Evolutionary conservation across 2,888 invertebrate genomes (phyloP), one percentile per base, ranked within the genome.

Genomic region (Leucozona laternaria): DNA sequence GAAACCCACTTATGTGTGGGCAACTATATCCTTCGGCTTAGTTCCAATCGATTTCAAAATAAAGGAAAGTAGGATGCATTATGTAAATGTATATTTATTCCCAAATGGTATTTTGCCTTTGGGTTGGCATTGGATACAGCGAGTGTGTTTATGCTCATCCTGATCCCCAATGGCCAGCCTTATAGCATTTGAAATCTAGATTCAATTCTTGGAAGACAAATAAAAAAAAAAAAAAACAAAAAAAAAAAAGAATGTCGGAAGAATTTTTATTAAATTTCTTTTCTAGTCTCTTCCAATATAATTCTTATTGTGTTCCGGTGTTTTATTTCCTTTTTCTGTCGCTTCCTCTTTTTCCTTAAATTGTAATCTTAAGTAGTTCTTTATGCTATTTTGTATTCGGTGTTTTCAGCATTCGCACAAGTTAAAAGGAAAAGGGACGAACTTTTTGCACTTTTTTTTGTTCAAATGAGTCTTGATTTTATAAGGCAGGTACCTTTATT

Each of bases 211-310:
- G 28, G 53, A 45, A 17, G 34, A 58, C n/a, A 37, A 17, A 57
- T 13, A 58, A 20, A 34, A 11, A 10, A n/a, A 58, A 34, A 58
- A 34, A 55, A 2, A 55, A 55, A 55, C 7, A 31, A 34, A 64
- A 62, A 76, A 31, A 34, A 64, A 62, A 76, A 64, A 34, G 84
- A 80, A 85, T 85, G 84, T 80, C 76, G 71, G 71, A 85, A 80
- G 84, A 77, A 85, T 80, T 85, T 85, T 77, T 80, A 85, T 85
- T 85, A 80, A 85, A 85, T 85, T 85, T 85, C 76, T 76, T 79
- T 76, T 79, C 71, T 17, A 79, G 73, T 79, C 55, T 31, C 70
- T 77, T 79, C 64, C 79, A 79, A 66, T 66, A 79, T 84, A 84
- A 71, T 79, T 84, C 72, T 77, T 85, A 77, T 80, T 80, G 77